Evolutionary conservation across 2,113 vertebrate species (phyloP).

Genomic region (Callipepla squamata): DNA sequence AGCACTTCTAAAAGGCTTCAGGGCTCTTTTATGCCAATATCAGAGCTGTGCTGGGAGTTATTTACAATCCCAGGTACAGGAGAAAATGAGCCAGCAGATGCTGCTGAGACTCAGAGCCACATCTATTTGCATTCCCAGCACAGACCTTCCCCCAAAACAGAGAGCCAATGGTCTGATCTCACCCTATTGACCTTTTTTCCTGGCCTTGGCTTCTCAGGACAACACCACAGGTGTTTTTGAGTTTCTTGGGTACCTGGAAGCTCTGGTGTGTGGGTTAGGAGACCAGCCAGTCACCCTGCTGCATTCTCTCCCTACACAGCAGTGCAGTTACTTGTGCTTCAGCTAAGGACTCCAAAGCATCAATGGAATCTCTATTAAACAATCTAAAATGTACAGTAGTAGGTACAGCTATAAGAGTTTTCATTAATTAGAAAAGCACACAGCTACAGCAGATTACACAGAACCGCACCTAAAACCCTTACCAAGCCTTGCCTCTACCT

Average conservation of each 20-base stretch:
- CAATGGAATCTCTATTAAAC: not conserved
- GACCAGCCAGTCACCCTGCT: not conserved
- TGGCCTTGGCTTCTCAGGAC: not conserved
- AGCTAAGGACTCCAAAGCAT: not conserved
- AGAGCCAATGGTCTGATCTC: not conserved
- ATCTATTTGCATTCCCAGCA: not conserved
- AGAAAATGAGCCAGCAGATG: not conserved
- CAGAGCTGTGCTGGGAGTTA: not conserved
- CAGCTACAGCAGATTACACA: not conserved
- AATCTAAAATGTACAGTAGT: not conserved
- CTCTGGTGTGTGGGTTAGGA: not conserved
- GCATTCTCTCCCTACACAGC: not conserved
- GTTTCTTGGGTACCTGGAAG: not conserved
- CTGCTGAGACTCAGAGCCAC: not conserved
- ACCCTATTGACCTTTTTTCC: not conserved
- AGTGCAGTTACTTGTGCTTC: not conserved
- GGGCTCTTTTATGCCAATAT: not conserved
- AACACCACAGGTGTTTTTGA: accelerated
- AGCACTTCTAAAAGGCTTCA: not conserved
- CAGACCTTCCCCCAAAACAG: not conserved
- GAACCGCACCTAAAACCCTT: not conserved
- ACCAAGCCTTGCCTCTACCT: not conserved
- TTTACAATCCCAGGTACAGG: not conserved
- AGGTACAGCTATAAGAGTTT: not conserved
- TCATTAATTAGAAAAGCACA: not conserved